Evolutionary conservation across 2,797 vertebrate genomes (phyloP).

Genomic region (Crenichthys baileyi): DNA sequence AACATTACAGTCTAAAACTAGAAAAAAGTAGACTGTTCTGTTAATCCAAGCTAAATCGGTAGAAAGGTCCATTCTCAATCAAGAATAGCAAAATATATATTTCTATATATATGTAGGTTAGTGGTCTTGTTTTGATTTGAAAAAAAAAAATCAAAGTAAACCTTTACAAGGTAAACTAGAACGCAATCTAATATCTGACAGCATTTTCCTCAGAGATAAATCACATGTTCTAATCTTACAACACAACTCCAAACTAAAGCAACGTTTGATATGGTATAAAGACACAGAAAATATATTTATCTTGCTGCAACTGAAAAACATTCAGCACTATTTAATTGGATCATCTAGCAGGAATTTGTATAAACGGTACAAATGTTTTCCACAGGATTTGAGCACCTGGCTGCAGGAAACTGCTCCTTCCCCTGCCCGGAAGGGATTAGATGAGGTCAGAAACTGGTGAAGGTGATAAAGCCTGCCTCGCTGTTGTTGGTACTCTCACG

Average conservation of each 20-base stretch:
- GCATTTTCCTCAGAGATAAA: neutral
- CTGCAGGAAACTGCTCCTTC: constrained; percentile 26
- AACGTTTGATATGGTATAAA: neutral
- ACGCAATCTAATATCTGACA: neutral
- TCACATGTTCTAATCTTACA: neutral
- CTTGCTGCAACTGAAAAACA: neutral
- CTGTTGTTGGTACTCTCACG: constrained; percentile 14
- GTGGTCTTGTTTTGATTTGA: neutral
- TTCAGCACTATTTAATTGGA: neutral
- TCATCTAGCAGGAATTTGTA: constrained; percentile 8
- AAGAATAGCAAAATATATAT: neutral
- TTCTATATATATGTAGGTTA: neutral
- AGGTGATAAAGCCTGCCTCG: constrained; percentile 22
- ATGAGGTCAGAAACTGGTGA: constrained; percentile 5
- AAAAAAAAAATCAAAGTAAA: neutral
- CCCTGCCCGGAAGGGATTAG: constrained; percentile 27
- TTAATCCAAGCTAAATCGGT: neutral
- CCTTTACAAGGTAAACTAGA: neutral
- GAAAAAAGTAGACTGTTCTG: neutral
- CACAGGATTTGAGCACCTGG: constrained; percentile 16
- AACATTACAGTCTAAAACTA: neutral
- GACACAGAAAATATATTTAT: neutral
- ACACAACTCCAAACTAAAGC: neutral
- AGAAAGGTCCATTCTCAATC: neutral
- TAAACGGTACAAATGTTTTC: neutral